A percentile compares a stretch with the other conserved stretches of the same genome.
Evolutionary conservation across 2,888 invertebrate species (phyloP).

Genomic region (Germaria angustata): DNA sequence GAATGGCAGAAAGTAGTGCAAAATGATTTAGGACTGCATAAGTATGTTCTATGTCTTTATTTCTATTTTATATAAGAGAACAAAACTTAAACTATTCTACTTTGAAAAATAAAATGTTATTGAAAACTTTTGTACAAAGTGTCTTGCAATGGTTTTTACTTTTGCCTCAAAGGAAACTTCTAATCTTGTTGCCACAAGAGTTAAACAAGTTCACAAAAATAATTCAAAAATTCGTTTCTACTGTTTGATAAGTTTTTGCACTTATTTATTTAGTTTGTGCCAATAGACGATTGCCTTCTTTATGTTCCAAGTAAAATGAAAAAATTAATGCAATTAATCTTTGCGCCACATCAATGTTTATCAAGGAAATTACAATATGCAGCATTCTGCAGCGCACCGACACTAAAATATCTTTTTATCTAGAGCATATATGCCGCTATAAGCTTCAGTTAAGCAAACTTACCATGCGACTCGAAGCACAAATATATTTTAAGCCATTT

Average conservation of each 20-base stretch:
- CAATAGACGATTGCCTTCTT: constrained; percentile 9
- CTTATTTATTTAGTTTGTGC: constrained; percentile 24
- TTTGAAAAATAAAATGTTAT: constrained; percentile 6
- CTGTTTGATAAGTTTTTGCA: constrained; percentile 10
- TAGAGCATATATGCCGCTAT: constrained; percentile 7
- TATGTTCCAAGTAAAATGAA: not conserved
- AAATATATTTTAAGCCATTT: not conserved
- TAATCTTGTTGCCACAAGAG: not conserved
- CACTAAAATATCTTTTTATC: not conserved
- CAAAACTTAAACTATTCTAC: not conserved
- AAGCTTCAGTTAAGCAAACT: constrained; percentile 14
- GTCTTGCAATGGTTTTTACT: not conserved
- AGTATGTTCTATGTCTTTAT: too few relatives aligned
- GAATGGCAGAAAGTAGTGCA: too few relatives aligned
- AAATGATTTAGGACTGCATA: too few relatives aligned
- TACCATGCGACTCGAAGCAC: not conserved
- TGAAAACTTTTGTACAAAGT: constrained; percentile 37
- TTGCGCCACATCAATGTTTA: constrained; percentile 63
- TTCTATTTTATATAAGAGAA: not conserved
- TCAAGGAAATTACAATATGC: constrained; percentile 63
- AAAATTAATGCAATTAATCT: constrained; percentile 57
- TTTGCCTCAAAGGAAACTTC: not conserved
- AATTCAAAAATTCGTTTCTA: constrained; percentile 27
- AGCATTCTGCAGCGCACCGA: constrained; percentile 28
- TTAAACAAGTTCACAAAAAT: constrained; percentile 13